phyloP scores from a whole-genome alignment of 2,797 vertebrate genomes.

The Pseudotriccus pelzelni region DNA sequence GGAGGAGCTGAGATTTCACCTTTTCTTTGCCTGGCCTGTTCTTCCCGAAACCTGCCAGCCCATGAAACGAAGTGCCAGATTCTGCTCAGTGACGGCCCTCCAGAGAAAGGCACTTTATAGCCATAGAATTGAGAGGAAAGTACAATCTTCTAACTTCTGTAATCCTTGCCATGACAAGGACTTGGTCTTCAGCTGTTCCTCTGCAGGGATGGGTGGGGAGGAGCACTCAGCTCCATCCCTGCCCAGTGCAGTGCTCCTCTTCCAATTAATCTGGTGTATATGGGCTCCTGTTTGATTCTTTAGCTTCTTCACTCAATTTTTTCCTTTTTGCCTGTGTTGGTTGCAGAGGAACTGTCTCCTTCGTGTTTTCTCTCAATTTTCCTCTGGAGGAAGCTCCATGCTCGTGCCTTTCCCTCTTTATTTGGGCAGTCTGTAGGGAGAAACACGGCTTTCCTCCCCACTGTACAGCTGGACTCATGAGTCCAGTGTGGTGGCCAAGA shows the following conservation, averaged over 20 bases:
- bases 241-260: rapidly evolving
- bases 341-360: not conserved
- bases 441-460: not conserved
- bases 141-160: not conserved
- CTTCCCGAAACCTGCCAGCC: not conserved
- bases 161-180: rapidly evolving
- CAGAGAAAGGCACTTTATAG: not conserved
- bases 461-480: rapidly evolving
- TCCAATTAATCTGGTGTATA: not conserved
- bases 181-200: not conserved
- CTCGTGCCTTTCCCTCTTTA: not conserved
- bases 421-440: not conserved
- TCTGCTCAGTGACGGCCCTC: not conserved
- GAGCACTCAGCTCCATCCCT: rapidly evolving
- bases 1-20: not conserved
- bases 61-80: not conserved
- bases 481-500: rapidly evolving
- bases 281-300: not conserved
- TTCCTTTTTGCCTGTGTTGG: not conserved
- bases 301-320: not conserved
- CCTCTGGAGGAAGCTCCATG: not conserved
- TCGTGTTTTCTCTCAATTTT: not conserved
- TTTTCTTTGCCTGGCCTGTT: not conserved
- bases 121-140: not conserved
- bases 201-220: rapidly evolving